phyloP scores from a whole-genome alignment of 2,113 vertebrate species.

The Lagenorhynchus albirostris region DNA sequence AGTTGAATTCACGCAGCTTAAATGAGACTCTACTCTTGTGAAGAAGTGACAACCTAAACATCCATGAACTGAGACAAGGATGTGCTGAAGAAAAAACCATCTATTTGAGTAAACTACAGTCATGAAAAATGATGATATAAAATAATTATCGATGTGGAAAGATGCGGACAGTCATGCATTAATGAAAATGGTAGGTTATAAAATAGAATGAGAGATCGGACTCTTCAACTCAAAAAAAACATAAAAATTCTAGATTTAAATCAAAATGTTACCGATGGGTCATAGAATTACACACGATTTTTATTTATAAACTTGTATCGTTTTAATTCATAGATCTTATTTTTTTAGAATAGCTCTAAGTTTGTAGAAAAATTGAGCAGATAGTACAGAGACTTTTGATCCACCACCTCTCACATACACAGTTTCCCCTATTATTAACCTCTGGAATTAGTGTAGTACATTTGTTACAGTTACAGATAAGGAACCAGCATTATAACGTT shows the following conservation, averaged over 20 bases:
- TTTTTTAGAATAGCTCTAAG: background rate
- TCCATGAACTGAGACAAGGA: background rate
- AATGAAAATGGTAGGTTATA: background rate
- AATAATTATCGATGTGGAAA: too few species aligned
- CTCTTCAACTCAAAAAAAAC: background rate
- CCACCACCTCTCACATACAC: too few species aligned
- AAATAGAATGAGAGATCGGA: too few species aligned
- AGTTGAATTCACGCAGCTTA: background rate
- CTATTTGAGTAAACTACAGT: background rate
- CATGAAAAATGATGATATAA: background rate
- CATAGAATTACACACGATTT: background rate
- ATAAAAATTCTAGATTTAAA: background rate
- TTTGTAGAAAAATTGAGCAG: background rate
- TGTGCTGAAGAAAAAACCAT: background rate
- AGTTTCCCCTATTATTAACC: background rate
- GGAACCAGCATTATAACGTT: background rate
- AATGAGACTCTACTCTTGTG: background rate
- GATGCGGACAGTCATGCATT: background rate
- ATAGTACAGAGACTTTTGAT: background rate
- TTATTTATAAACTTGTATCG: background rate
- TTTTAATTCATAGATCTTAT: background rate
- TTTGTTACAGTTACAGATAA: background rate
- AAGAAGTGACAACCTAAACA: background rate
- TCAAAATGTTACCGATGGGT: background rate
- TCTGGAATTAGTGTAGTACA: too few species aligned